phyloP scores from a whole-genome alignment of 1,140 invertebrate species.

The Homalodisca vitripennis region DNA sequence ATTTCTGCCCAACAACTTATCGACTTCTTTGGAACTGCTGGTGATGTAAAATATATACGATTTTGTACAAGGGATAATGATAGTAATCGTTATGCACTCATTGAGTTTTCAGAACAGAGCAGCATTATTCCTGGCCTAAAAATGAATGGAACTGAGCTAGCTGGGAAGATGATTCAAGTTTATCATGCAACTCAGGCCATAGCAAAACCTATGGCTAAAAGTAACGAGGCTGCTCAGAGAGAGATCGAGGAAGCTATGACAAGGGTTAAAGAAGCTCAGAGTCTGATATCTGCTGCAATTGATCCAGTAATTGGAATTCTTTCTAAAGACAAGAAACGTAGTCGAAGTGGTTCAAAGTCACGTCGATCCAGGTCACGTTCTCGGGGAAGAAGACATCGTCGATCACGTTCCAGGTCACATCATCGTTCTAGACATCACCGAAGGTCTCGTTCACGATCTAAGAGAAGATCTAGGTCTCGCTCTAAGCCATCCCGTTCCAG shows the following conservation, averaged over 20 bases:
- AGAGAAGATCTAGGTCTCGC: conserved; percentile 50
- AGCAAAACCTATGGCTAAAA: conserved; percentile 90
- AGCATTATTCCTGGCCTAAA: conserved; percentile 85
- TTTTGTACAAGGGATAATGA: conserved; percentile 84
- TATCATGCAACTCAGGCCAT: conserved; percentile 90
- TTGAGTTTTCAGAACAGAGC: conserved; percentile 93
- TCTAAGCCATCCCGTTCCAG: conserved; percentile 44
- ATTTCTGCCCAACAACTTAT: conserved; percentile 75
- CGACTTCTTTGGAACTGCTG: conserved; percentile 80
- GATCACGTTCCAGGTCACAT: conserved; percentile 58
- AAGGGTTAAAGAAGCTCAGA: conserved; percentile 92
- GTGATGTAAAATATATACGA: conserved; percentile 94
- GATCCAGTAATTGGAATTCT: conserved; percentile 85
- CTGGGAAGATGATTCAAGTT: conserved; percentile 61
- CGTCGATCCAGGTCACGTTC: conserved; percentile 52
- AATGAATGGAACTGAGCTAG: conserved; percentile 74
- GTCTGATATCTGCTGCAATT: conserved; percentile 88
- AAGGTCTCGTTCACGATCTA: conserved; percentile 62
- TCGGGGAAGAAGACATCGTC: conserved; percentile 52
- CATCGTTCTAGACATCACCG: conserved; percentile 55
- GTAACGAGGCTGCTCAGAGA: conserved; percentile 89
- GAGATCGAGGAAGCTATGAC: conserved; percentile 98
- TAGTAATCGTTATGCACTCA: conserved; percentile 73
- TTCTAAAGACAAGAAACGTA: conserved; percentile 76
- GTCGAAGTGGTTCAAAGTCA: conserved; percentile 47